Conservation (phyloP, 2,113 vertebrate genomes). For the Rhagologus leucostigma region DNA sequence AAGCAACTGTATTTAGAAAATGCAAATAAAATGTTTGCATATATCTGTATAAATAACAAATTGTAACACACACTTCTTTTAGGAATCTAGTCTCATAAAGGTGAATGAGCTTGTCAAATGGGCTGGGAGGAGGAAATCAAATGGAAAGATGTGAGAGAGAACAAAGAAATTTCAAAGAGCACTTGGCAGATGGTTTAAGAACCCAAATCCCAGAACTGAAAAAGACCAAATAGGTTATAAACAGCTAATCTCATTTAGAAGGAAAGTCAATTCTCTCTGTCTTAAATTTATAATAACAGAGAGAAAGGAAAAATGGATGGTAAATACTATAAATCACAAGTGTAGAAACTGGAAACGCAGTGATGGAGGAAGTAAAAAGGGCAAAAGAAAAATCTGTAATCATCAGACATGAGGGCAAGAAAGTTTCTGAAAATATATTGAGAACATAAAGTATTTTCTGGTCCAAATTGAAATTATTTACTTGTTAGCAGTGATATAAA, state of each 20-base stretch:
- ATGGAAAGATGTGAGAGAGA: neutral
- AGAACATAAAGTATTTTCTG: neutral
- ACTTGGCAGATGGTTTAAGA: neutral
- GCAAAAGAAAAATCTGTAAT: neutral
- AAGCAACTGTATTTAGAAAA: neutral
- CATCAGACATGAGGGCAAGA: neutral
- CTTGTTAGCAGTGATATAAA: neutral
- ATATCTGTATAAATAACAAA: neutral
- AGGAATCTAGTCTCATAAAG: neutral
- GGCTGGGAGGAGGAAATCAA: neutral
- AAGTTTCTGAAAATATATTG: neutral
- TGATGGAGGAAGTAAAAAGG: neutral
- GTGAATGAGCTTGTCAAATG: neutral
- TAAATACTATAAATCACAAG: constrained; percentile 6
- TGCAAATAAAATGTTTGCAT: neutral
- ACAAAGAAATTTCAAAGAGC: neutral
- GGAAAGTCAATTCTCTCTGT: neutral
- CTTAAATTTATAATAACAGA: constrained; percentile 11
- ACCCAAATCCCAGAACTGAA: neutral
- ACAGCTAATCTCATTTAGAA: neutral
- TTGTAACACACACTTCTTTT: neutral
- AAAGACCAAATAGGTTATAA: neutral
- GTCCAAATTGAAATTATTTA: neutral
- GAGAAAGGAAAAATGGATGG: neutral
- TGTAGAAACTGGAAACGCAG: neutral